Base-by-base conservation (phyloP, 2,888 invertebrate genomes). In the Amphipyra berbera region DNA sequence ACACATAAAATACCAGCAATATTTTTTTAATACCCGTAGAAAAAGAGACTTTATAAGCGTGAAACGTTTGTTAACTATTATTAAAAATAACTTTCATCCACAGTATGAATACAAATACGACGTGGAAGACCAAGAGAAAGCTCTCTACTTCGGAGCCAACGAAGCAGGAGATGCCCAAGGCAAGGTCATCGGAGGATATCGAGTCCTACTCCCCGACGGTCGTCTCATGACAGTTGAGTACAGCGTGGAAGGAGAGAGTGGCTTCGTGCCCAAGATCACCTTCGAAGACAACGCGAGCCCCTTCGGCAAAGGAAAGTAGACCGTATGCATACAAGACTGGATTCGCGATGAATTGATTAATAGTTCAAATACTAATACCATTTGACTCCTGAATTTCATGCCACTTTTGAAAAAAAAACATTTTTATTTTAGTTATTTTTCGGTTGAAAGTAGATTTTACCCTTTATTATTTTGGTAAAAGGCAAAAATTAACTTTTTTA, bases 61-160 rank as follows among this genome's bases (percentile, higher is more conserved):
- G 1, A 21, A 21, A 3, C 21, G 2, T 21, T 21, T 21, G 21
- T 3, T 21, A 21, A 21, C 21, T 21, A 21, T 21, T 21, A 9
- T 37, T 10, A 37, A 37, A 1, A 8, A 46, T 12, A 45, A 45
- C 42, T 71, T 71, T 76, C 67, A 59, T 77, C 82, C 90, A 64
- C 94, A 97, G 97, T 97, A 97, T 82, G 96, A 96, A 87, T 97
- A 96, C 90, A 95, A 96, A 88, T 97, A 97, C 88, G 96, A 96
- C 89, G 97, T 97, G 30, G 96, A 97, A 84, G 97, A 97, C 85
- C 95, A 96, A 73, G 96, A 96, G 78, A 96, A 96, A 74, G 94
- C 95, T 61, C 95, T 96, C 47, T 96, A 95, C 90, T 97, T 96
- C 87, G 97, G 97, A 9, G 96, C 96, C 68, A 96, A 96, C 78